Evolutionary conservation across 1,140 invertebrate species (phyloP).

Genomic region (Scaptomyza graminum): DNA sequence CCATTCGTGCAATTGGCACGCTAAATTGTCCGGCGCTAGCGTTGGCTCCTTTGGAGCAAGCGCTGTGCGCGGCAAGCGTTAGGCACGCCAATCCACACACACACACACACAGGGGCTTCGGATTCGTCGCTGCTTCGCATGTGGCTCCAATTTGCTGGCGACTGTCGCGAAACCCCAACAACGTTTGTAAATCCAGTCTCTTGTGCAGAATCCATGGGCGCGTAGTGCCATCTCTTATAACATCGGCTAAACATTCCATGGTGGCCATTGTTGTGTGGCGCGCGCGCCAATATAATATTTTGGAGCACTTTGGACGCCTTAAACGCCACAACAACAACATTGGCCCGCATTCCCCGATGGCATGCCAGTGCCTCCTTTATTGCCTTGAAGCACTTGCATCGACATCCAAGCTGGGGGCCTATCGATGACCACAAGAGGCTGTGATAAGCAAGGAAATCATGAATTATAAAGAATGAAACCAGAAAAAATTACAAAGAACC

Average conservation of each 20-base stretch:
- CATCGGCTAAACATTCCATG: conserved; percentile 15
- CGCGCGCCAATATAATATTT: conserved; percentile 24
- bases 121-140: conserved; percentile 50
- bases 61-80: conserved; percentile 42
- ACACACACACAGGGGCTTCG: conserved; percentile 20
- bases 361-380: background rate
- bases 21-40: conserved; percentile 28
- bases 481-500: conserved; percentile 35
- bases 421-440: conserved; percentile 54
- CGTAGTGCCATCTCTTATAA: conserved; percentile 43
- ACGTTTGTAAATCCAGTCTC: conserved; percentile 22
- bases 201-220: conserved; percentile 67
- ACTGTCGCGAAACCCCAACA: conserved; percentile 38
- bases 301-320: conserved; percentile 42
- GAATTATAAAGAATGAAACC: conserved; percentile 54
- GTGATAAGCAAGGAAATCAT: conserved; percentile 13
- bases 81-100: conserved; percentile 60
- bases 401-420: conserved; percentile 51
- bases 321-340: conserved; percentile 19
- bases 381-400: background rate
- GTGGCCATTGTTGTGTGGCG: conserved; percentile 23
- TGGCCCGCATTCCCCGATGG: conserved; percentile 44
- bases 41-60: conserved; percentile 30
- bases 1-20: conserved; percentile 74
- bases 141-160: conserved; percentile 47